These are phyloP conservation scores for Gallinago solitaria DNA, from an alignment of 2,797 vertebrate species.

Conservation along the genomic window DNA sequence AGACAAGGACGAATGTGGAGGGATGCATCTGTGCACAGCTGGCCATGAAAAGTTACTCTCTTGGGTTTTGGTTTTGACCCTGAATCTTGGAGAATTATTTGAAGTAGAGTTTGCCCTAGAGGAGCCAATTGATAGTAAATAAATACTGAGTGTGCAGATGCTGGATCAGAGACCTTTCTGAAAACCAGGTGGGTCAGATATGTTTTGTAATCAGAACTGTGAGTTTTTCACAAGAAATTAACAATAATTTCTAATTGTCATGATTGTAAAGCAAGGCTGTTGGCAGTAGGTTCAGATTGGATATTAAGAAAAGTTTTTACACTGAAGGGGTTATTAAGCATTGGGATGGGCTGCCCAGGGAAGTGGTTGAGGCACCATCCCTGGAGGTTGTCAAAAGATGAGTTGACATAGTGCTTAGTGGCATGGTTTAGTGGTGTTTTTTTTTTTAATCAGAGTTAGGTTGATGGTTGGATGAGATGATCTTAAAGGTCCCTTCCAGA, in stretches of 20 bases:
- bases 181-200: background rate
- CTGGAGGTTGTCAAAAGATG: no score
- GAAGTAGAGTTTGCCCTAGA: background rate
- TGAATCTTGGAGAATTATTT: background rate
- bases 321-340: no score
- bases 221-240: background rate
- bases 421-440: no score
- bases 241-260: background rate
- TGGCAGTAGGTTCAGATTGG: no score
- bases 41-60: background rate
- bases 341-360: no score
- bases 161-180: background rate
- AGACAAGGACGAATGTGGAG: background rate
- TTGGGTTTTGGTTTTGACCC: background rate
- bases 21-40: background rate
- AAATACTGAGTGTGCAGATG: background rate
- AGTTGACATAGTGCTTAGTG: no score
- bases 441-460: no score
- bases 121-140: background rate
- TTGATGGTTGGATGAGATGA: no score
- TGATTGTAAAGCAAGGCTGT: background rate
- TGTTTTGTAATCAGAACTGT: background rate
- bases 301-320: no score
- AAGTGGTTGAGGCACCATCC: no score
- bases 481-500: no score